phyloP scores from a whole-genome alignment of 2,797 vertebrate genomes.

The Pseudochirops corinnae region DNA sequence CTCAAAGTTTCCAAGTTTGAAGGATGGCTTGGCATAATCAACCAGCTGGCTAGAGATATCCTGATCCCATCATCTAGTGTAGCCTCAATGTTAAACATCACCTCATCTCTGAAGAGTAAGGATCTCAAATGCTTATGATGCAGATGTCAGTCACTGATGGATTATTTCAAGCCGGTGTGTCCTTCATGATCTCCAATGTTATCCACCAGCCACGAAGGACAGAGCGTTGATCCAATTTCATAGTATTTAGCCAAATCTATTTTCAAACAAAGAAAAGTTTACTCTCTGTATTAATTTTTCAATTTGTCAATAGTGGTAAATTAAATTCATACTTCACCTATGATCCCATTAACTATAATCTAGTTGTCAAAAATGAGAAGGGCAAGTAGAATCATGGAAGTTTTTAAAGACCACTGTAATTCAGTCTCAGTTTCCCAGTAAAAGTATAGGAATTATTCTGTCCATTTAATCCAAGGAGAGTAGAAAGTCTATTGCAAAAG shows the following conservation, averaged over 20 bases:
- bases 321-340: constrained; percentile 25
- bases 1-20: neutral
- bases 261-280: constrained; percentile 29
- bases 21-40: neutral
- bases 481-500: constrained; percentile 66
- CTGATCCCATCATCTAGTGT: neutral
- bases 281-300: constrained; percentile 37
- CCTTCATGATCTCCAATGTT: neutral
- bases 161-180: neutral
- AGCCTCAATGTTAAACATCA: neutral
- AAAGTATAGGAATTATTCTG: constrained; percentile 64
- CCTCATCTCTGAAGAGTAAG: neutral
- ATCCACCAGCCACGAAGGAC: neutral
- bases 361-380: constrained; percentile 57
- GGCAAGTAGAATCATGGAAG: constrained; percentile 33
- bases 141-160: too few relatives aligned
- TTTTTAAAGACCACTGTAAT: constrained; percentile 48
- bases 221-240: neutral
- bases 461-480: constrained; percentile 54
- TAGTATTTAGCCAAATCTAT: constrained; percentile 45
- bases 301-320: constrained; percentile 35
- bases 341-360: constrained; percentile 35
- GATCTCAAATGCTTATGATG: neutral
- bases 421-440: constrained; percentile 50
- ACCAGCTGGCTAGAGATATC: neutral